Percentiles rank a stretch among this genome's conserved stretches.
Evolutionary conservation across 2,888 invertebrate species (phyloP).

Genomic region (Latrodectus hesperus): DNA sequence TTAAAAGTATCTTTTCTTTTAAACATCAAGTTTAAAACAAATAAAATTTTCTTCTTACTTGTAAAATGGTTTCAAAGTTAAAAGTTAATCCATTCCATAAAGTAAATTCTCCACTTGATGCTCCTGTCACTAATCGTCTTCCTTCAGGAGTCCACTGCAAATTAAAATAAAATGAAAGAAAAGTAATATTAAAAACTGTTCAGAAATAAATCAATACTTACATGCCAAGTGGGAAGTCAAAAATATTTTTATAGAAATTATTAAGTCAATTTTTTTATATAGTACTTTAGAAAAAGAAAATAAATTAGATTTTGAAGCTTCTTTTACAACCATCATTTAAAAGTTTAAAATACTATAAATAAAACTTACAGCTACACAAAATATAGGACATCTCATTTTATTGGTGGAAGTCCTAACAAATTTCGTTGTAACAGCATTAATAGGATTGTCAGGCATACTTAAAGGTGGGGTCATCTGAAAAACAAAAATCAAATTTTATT

Average conservation of each 20-base stretch:
- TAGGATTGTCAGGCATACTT: conserved; percentile 94
- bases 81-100: conserved; percentile 99
- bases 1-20: neutral
- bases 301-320: neutral
- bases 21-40: neutral
- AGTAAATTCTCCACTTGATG: conserved; percentile 99
- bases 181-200: too few species aligned
- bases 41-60: conserved; percentile 79
- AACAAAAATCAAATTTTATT: neutral
- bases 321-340: neutral
- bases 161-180: neutral
- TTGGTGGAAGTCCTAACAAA: conserved; percentile 99
- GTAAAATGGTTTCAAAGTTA: conserved; percentile 99
- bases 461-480: conserved; percentile 88
- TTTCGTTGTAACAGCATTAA: conserved; percentile 92
- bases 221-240: too few species aligned
- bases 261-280: neutral
- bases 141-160: conserved; percentile 97
- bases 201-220: too few species aligned
- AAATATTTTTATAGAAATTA: neutral
- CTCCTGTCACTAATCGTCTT: conserved; percentile 96
- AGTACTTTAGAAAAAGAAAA: neutral
- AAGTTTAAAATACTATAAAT: too few species aligned
- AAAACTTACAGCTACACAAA: conserved; percentile 86
- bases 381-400: conserved; percentile 99